These are phyloP conservation scores for Aspidiotus rigidus DNA, from an alignment of 2,888 invertebrate species.

Conservation along the genomic window DNA sequence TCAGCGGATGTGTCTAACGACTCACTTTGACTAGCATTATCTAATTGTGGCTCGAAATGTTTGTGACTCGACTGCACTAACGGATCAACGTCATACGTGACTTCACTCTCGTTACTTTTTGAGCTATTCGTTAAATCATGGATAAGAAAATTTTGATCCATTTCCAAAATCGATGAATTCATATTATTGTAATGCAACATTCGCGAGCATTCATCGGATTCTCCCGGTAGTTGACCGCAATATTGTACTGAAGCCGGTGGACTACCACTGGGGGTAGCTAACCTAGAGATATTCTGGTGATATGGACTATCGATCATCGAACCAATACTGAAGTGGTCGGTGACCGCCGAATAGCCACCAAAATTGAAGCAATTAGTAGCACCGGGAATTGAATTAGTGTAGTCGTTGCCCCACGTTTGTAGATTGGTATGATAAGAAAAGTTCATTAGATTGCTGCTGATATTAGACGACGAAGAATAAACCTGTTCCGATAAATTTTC, in stretches of 20 bases:
- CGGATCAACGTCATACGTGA: conserved; percentile 12
- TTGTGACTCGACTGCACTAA: neutral
- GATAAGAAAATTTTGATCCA: conserved; percentile 12
- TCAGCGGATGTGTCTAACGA: conserved; percentile 16
- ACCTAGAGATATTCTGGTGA: neutral
- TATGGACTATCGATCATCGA: neutral
- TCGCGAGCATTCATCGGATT: neutral
- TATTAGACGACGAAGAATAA: conserved; percentile 17
- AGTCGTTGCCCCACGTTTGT: conserved; percentile 3
- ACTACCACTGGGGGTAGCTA: neutral
- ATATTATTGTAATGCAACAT: neutral
- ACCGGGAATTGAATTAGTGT: neutral
- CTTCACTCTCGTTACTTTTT: conserved; percentile 6
- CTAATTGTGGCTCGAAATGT: neutral
- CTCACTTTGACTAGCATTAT: neutral
- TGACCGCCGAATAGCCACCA: neutral
- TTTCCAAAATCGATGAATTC: neutral
- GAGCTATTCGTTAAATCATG: conserved; percentile 18
- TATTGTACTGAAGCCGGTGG: neutral
- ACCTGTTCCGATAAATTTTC: conserved; percentile 29
- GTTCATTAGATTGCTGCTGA: conserved; percentile 13
- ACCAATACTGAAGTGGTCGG: conserved; percentile 13
- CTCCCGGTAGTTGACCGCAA: neutral
- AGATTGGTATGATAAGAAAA: conserved; percentile 19
- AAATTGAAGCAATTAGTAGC: conserved; percentile 17